Base-by-base conservation (phyloP, 2,888 invertebrate species). In the Helleia helle region DNA sequence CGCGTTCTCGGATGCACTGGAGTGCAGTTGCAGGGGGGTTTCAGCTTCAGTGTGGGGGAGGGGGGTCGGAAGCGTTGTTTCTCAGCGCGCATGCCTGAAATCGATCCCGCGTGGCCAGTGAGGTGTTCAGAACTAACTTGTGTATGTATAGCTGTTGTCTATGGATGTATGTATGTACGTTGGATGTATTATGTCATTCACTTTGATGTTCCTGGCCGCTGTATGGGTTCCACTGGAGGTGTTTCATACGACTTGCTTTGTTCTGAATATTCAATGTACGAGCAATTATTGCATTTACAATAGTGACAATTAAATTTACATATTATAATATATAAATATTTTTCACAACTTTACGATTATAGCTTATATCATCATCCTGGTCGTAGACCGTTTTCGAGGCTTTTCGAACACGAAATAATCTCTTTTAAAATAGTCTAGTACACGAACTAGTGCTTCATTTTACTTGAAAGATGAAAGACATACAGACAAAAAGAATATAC, bases 101-200 rank as follows among this genome's bases (percentile, higher is more conserved):
- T 86, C 85, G 85, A 86, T 84, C 83, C 69, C 66, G 65, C 67
- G 55, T 68, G 66, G 62, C 63, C 57, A 57, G 55, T 60, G 68
- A 71, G 71, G 73, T 75, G 67, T 71, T 67, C 71, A 58, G 48
- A 52, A 62, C 62, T 62, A n/a, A n/a, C 61, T 54, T 55, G 59
- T 62, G 57, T 63, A 57, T 51, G 48, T 50, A 55, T 47, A 46
- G 46, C 38, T 44, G 44, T 47, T 40, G 40, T 42, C 47, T 52
- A 52, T 54, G 47, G 49, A 15, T 56, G 51, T 58, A 48, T 64
- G 63, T 62, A 51, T 58, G 60, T 55, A 54, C 42, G 46, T 47
- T 49, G 55, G 52, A 49, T 59, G 69, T 79, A 75, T 83, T 83
- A 81, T 81, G 74, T 77, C 80, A 80, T 74, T 74, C 71, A 67